These are phyloP conservation scores for Karalla daura DNA, from an alignment of 2,797 vertebrate species.

Conservation along the genomic window DNA sequence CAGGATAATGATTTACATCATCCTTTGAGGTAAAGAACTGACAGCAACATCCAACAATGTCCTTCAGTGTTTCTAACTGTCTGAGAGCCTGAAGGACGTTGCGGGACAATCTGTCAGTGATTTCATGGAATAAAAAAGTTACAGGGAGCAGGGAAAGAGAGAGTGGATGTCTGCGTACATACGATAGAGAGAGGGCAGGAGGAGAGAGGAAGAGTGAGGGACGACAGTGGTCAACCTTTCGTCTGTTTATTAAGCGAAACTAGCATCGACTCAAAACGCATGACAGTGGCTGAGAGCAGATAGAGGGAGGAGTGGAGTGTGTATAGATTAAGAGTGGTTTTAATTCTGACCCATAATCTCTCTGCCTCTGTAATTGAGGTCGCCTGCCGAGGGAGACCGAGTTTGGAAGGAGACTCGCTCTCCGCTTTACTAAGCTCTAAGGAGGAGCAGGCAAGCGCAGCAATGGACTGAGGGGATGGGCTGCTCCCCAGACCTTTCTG, in stretches of 20 bases:
- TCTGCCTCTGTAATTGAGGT: conserved; percentile 83
- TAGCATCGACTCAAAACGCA: conserved; percentile 48
- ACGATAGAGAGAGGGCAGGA: conserved; percentile 25
- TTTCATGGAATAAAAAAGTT: background rate
- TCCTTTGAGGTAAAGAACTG: background rate
- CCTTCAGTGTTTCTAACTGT: background rate
- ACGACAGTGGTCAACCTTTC: conserved; percentile 37
- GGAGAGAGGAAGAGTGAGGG: conserved; percentile 11
- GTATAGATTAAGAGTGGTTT: conserved; percentile 78
- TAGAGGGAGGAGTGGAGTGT: conserved; percentile 52
- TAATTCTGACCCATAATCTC: conserved; percentile 83
- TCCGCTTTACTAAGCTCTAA: conserved; percentile 66
- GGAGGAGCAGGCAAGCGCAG: conserved; percentile 58
- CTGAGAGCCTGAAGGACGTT: background rate
- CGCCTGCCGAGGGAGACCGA: conserved; percentile 71
- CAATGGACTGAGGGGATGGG: conserved; percentile 52
- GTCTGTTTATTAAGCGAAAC: conserved; percentile 65
- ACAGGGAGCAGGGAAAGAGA: conserved; percentile 6
- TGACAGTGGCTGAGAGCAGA: conserved; percentile 43
- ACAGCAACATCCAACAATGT: background rate
- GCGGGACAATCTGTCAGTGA: background rate
- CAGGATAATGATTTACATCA: background rate
- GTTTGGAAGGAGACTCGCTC: conserved; percentile 67
- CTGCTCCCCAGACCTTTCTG: conserved; percentile 48
- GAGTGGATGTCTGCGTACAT: conserved; percentile 14